Evolutionary conservation across 2,888 invertebrate genomes (phyloP).

Genomic region (Morpho helenor): DNA sequence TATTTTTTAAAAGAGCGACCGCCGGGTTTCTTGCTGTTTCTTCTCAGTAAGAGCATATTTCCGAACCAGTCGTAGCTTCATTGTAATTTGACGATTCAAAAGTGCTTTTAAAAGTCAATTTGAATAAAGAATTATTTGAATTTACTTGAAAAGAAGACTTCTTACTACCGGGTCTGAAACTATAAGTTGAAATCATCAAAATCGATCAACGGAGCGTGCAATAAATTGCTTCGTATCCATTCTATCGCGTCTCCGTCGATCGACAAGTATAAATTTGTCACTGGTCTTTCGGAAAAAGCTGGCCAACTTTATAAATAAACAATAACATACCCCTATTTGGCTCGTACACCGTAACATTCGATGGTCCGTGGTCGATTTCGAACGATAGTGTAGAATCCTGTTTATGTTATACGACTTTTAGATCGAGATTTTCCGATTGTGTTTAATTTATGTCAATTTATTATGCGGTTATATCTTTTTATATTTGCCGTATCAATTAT

Average conservation of each 20-base stretch:
- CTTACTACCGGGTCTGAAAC: constrained; percentile 20
- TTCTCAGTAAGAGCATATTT: too few relatives aligned
- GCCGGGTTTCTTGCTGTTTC: too few relatives aligned
- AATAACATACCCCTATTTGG: constrained; percentile 67
- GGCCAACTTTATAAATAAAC: constrained; percentile 73
- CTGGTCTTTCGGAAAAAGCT: constrained; percentile 62
- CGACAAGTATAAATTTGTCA: constrained; percentile 79
- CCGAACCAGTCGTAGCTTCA: too few relatives aligned
- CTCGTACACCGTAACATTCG: constrained; percentile 59
- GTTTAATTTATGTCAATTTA: constrained; percentile 6
- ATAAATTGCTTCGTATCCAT: constrained; percentile 72
- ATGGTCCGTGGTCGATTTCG: constrained; percentile 53
- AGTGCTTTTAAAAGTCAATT: too few relatives aligned
- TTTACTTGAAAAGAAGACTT: background rate
- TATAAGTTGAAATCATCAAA: constrained; percentile 64
- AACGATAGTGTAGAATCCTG: constrained; percentile 48
- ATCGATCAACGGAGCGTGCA: constrained; percentile 67
- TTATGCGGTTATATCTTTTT: background rate
- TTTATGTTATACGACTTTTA: constrained; percentile 37
- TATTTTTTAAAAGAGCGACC: too few relatives aligned
- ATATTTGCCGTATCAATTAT: background rate
- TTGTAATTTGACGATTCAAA: too few relatives aligned
- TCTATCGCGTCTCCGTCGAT: constrained; percentile 66
- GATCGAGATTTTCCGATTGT: constrained; percentile 6
- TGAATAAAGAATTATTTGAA: too few relatives aligned